Evolutionary conservation across 2,888 invertebrate species (phyloP).

Genomic region (Noctua janthe): DNA sequence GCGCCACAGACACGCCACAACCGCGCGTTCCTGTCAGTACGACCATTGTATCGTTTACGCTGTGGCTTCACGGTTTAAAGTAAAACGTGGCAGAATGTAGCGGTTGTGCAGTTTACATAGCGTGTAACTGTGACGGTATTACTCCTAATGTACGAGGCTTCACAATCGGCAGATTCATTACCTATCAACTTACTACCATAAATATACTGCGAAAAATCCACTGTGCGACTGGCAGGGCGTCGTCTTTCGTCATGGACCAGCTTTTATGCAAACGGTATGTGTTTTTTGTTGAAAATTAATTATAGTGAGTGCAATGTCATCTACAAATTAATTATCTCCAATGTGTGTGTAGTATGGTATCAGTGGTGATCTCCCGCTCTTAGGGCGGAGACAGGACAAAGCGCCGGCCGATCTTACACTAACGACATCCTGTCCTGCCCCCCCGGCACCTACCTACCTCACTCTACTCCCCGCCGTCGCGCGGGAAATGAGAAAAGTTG

Average conservation of each 20-base stretch:
- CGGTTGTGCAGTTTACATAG: slow-evolving; percentile 3
- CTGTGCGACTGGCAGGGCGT: neutral
- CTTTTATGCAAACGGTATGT: neutral
- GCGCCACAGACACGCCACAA: neutral
- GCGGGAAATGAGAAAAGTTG: slow-evolving; percentile 67
- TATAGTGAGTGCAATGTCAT: neutral
- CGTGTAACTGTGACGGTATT: slow-evolving; percentile 4
- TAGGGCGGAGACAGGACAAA: neutral
- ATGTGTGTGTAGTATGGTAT: slow-evolving; percentile 1
- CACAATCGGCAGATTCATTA: slow-evolving; percentile 8
- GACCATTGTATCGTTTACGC: neutral
- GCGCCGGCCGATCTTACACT: slow-evolving; percentile 18
- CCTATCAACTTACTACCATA: slow-evolving; percentile 9
- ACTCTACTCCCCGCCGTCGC: neutral
- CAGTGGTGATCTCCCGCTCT: neutral
- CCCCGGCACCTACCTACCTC: neutral
- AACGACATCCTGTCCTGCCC: slow-evolving; percentile 31
- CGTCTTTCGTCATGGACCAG: neutral
- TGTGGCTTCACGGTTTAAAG: neutral
- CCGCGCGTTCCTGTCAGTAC: neutral
- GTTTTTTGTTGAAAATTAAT: neutral
- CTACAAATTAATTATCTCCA: neutral
- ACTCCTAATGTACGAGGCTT: slow-evolving; percentile 8
- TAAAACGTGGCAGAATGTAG: neutral
- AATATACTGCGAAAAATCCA: no score